phyloP scores from a whole-genome alignment of 2,113 vertebrate genomes.

The Eidolon helvum region DNA sequence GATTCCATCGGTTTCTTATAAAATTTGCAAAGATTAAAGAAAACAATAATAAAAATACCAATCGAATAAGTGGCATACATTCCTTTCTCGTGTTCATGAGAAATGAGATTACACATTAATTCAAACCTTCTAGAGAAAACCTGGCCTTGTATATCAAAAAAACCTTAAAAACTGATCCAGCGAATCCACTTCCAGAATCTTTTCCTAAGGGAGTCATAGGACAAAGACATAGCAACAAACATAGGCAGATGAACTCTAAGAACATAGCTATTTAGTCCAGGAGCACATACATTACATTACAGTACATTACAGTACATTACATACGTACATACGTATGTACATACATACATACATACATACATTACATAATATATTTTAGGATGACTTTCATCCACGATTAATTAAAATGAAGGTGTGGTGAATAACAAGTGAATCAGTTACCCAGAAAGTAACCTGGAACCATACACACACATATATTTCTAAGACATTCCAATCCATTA shows the following conservation, averaged over 20 bases:
- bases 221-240: neutral
- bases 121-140: neutral
- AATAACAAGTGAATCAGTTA: neutral
- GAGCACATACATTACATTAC: neutral
- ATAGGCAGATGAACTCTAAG: neutral
- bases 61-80: neutral
- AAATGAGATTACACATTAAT: neutral
- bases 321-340: neutral
- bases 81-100: neutral
- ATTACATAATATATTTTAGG: neutral
- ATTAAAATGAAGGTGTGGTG: neutral
- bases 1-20: neutral
- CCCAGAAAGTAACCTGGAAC: neutral
- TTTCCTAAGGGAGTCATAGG: neutral
- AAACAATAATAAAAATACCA: neutral
- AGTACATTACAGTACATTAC: too few species aligned
- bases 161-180: neutral
- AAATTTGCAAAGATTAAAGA: slow-evolving; percentile 1
- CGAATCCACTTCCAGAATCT: neutral
- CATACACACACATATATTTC: neutral
- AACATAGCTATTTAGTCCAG: neutral
- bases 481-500: neutral
- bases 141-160: neutral
- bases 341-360: neutral
- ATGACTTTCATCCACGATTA: neutral